A percentile compares a stretch with the other conserved stretches of the same genome.
phyloP scores from a whole-genome alignment of 2,888 invertebrate genomes.

The Xestobium rufovillosum region DNA sequence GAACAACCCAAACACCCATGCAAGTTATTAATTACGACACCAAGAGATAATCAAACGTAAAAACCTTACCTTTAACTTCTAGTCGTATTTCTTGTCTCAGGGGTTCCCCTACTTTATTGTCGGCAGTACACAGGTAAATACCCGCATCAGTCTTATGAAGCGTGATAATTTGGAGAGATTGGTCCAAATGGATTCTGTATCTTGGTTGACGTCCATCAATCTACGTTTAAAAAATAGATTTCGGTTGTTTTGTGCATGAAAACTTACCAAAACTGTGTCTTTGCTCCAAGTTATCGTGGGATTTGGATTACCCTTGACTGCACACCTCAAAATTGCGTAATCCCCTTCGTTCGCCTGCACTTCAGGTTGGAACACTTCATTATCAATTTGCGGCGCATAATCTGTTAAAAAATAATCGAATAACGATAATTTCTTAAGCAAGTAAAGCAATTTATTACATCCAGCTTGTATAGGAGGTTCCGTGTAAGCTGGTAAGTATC shows the following conservation, averaged over 20 bases:
- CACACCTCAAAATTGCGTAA: slow-evolving; percentile 64
- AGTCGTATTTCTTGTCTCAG: slow-evolving; percentile 61
- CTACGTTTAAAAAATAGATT: slow-evolving; percentile 41
- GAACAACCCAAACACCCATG: slow-evolving; percentile 1
- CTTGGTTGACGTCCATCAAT: slow-evolving; percentile 67
- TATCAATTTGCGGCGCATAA: slow-evolving; percentile 37
- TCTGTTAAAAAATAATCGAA: slow-evolving; percentile 27
- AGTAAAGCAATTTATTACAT: slow-evolving; percentile 31
- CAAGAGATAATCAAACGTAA: neutral
- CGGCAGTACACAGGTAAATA: slow-evolving; percentile 76
- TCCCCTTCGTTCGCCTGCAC: slow-evolving; percentile 65
- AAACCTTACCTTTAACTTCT: slow-evolving; percentile 62
- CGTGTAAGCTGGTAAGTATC: slow-evolving; percentile 41
- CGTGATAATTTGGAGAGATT: slow-evolving; percentile 72
- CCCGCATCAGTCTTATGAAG: slow-evolving; percentile 75
- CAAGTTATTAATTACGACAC: neutral
- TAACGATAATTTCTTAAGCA: neutral
- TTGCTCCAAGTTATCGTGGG: slow-evolving; percentile 73
- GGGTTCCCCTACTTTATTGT: slow-evolving; percentile 67
- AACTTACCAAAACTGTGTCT: slow-evolving; percentile 59
- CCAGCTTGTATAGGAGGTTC: slow-evolving; percentile 29
- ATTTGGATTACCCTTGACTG: slow-evolving; percentile 68
- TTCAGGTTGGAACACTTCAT: slow-evolving; percentile 48
- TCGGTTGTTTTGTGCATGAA: slow-evolving; percentile 2
- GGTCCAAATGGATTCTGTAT: slow-evolving; percentile 59